A percentile compares a stretch with the other conserved stretches of the same genome.
Evolutionary conservation across 2,797 vertebrate species (phyloP).

Genomic region (Myotis daubentonii): DNA sequence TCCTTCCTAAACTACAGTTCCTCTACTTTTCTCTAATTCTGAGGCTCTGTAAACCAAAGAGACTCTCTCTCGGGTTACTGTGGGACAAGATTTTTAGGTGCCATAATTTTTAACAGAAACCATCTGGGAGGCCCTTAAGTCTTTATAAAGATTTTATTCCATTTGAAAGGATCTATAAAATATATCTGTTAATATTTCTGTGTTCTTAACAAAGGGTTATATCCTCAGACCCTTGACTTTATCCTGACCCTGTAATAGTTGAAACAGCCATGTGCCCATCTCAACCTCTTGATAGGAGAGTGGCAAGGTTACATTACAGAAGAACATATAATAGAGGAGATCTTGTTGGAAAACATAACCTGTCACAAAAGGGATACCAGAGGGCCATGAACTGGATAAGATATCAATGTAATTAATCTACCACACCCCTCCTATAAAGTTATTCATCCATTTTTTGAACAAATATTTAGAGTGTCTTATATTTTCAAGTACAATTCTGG

Average conservation of each 20-base stretch:
- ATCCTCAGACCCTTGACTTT: neutral
- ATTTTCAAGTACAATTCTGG: neutral
- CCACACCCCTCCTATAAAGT: neutral
- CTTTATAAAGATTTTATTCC: neutral
- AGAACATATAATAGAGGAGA: neutral
- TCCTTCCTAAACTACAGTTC: neutral
- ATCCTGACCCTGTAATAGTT: neutral
- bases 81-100: neutral
- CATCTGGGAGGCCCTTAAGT: neutral
- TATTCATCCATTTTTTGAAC: neutral
- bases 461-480: constrained; percentile 13
- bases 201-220: neutral
- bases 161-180: neutral
- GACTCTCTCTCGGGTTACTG: neutral
- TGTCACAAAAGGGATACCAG: neutral
- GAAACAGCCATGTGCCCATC: neutral
- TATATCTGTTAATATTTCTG: constrained; percentile 17
- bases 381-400: neutral
- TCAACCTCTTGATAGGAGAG: neutral
- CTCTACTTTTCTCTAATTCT: neutral
- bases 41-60: neutral
- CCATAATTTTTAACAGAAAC: constrained; percentile 13
- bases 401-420: neutral
- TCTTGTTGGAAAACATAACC: neutral
- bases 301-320: neutral